Percentiles rank a stretch among this genome's conserved stretches.
These are phyloP conservation scores for Euzophera pinguis DNA, from an alignment of 2,888 invertebrate genomes.

Conservation along the genomic window DNA sequence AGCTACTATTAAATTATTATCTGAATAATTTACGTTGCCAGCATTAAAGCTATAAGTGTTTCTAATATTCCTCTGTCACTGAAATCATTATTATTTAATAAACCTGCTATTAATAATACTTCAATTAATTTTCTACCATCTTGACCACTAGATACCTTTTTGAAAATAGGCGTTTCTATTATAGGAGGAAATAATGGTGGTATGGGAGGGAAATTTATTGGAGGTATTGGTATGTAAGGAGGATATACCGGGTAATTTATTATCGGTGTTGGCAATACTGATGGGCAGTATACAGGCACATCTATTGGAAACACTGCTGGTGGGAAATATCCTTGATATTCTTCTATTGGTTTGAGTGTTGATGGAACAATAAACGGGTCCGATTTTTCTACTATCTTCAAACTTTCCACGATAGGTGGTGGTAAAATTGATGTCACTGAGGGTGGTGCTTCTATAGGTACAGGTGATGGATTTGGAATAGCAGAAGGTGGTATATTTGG, in stretches of 20 bases:
- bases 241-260: slow-evolving; percentile 11
- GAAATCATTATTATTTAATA: slow-evolving; percentile 5
- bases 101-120: slow-evolving; percentile 13
- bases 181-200: slow-evolving; percentile 9
- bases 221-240: slow-evolving; percentile 8
- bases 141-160: slow-evolving; percentile 11
- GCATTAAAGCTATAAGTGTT: slow-evolving; percentile 2
- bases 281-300: background rate
- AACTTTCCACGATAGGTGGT: background rate
- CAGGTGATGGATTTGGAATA: background rate
- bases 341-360: slow-evolving; percentile 7
- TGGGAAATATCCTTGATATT: background rate
- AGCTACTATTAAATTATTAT: background rate
- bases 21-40: background rate
- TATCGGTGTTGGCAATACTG: slow-evolving; percentile 8
- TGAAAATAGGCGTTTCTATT: slow-evolving; percentile 14
- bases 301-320: slow-evolving; percentile 2
- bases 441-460: background rate
- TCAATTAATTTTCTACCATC: slow-evolving; percentile 12
- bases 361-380: slow-evolving; percentile 10
- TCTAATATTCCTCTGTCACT: background rate
- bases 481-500: background rate
- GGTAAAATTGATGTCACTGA: background rate
- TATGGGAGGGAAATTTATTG: slow-evolving; percentile 6
- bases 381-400: background rate